phyloP scores from a whole-genome alignment of 2,888 invertebrate species.

The Andrena chrysosceles region DNA sequence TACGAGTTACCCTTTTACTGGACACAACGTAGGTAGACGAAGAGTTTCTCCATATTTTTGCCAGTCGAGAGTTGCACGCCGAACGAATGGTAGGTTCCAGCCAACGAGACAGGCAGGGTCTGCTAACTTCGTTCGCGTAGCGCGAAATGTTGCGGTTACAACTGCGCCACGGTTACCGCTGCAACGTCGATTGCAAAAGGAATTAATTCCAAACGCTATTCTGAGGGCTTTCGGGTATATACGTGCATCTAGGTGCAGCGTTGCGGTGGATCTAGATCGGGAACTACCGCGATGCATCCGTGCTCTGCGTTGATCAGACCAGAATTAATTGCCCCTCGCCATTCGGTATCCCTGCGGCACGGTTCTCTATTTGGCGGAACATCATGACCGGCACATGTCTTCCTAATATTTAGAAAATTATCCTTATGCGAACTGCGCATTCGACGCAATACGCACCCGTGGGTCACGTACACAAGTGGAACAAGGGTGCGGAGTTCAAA shows the following conservation, averaged over 20 bases:
- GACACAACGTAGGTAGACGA: background rate
- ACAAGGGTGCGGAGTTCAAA: constrained; percentile 29
- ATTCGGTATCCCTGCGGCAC: background rate
- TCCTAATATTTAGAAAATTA: too few relatives aligned
- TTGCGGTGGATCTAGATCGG: background rate
- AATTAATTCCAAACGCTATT: constrained; percentile 42
- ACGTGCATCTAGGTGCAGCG: background rate
- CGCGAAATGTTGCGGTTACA: constrained; percentile 37
- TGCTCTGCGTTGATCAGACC: background rate
- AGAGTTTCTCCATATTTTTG: background rate
- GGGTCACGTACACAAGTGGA: background rate
- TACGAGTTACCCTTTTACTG: background rate
- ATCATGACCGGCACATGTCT: too few relatives aligned
- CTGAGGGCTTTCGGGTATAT: background rate
- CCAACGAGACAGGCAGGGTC: background rate
- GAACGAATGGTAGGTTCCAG: background rate
- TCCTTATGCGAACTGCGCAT: too few relatives aligned
- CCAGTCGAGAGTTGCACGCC: background rate
- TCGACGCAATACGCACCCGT: background rate
- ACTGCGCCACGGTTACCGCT: constrained; percentile 20
- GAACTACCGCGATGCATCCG: background rate
- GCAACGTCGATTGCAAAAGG: constrained; percentile 32
- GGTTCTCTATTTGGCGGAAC: too few relatives aligned
- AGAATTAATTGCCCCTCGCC: constrained; percentile 4
- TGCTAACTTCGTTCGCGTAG: constrained; percentile 34